Percentiles rank a stretch among this genome's conserved stretches.
Conservation (phyloP, 2,888 invertebrate genomes). For the Mellilla xanthometata region DNA sequence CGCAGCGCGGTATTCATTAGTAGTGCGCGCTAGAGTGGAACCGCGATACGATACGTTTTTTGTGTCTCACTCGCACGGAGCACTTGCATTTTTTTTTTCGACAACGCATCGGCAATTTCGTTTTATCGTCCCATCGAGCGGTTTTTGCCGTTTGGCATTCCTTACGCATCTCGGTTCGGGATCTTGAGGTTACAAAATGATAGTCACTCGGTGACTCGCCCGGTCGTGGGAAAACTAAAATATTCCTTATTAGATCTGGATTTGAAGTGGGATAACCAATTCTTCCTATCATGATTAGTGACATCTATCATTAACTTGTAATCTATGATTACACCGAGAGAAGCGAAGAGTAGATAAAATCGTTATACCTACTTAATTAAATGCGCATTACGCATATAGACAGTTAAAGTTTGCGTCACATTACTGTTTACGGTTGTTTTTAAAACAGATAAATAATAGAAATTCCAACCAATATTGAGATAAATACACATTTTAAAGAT, state of each 20-base stretch:
- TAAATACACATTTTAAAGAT: too few species aligned
- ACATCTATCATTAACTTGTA: constrained; percentile 12
- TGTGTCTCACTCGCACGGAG: constrained; percentile 77
- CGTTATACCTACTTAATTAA: too few species aligned
- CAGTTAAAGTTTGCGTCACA: constrained; percentile 35
- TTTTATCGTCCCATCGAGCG: constrained; percentile 77
- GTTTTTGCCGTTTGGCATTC: constrained; percentile 76
- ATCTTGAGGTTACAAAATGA: constrained; percentile 50
- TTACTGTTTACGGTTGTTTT: constrained; percentile 41
- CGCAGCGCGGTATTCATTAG: constrained; percentile 70
- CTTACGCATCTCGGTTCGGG: constrained; percentile 72
- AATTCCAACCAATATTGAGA: too few species aligned
- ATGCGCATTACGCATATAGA: constrained; percentile 39
- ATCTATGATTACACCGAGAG: constrained; percentile 14
- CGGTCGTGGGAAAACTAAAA: constrained; percentile 40
- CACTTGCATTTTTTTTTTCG: constrained; percentile 73
- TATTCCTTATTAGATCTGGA: too few species aligned
- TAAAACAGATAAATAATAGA: constrained; percentile 25
- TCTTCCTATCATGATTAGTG: constrained; percentile 3
- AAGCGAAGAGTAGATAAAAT: constrained; percentile 15
- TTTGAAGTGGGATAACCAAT: too few species aligned
- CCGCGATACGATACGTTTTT: constrained; percentile 78
- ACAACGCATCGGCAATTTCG: constrained; percentile 79
- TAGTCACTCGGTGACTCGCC: constrained; percentile 38
- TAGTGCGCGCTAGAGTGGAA: constrained; percentile 77